These are phyloP conservation scores for Tenebrosternarchus preto DNA, from an alignment of 2,113 vertebrate species.

Conservation along the genomic window DNA sequence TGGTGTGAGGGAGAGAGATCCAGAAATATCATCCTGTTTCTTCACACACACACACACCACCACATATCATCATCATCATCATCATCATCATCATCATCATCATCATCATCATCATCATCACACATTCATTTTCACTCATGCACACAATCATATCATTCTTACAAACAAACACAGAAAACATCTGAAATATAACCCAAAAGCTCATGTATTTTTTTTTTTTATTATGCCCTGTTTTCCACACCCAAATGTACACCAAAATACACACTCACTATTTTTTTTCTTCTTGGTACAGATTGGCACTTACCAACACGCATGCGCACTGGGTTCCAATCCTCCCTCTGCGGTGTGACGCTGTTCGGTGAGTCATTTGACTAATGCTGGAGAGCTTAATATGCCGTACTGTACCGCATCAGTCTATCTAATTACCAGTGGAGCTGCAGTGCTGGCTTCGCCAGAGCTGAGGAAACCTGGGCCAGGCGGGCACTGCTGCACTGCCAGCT, in stretches of 20 bases:
- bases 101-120: slow-evolving; percentile 7
- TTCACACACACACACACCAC: slow-evolving; percentile 54
- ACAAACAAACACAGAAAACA: neutral
- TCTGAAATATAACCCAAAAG: neutral
- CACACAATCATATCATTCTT: slow-evolving; percentile 20
- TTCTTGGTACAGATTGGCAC: slow-evolving; percentile 38
- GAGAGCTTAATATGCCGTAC: slow-evolving; percentile 48
- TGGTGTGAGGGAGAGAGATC: slow-evolving; percentile 45
- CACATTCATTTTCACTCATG: slow-evolving; percentile 22
- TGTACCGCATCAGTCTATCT: slow-evolving; percentile 48
- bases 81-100: too few relatives aligned
- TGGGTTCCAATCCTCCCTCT: slow-evolving; percentile 38
- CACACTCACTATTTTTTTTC: slow-evolving; percentile 24
- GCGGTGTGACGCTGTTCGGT: slow-evolving; percentile 48
- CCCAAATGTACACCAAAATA: slow-evolving; percentile 20
- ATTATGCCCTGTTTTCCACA: slow-evolving; percentile 8
- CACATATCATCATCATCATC: slow-evolving; percentile 45
- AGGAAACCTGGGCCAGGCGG: slow-evolving; percentile 23
- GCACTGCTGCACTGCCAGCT: slow-evolving; percentile 17
- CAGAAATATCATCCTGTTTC: slow-evolving; percentile 55
- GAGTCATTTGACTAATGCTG: slow-evolving; percentile 60
- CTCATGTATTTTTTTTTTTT: neutral
- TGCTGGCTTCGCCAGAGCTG: slow-evolving; percentile 1
- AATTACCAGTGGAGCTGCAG: slow-evolving; percentile 46
- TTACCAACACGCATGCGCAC: slow-evolving; percentile 46